phyloP scores from a whole-genome alignment of 2,888 invertebrate species.

The Podabrus alpinus region DNA sequence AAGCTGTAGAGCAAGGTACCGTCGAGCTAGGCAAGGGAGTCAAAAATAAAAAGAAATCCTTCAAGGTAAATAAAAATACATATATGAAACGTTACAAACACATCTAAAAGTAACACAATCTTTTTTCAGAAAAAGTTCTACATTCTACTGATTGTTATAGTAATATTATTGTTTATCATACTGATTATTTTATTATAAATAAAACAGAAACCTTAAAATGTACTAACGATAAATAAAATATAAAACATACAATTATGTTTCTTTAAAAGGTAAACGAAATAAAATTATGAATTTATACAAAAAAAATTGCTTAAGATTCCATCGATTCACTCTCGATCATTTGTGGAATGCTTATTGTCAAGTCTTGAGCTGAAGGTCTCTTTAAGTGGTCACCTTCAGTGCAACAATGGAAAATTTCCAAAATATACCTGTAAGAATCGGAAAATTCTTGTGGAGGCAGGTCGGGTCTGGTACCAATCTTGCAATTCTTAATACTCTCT shows the following conservation, averaged over 20 bases:
- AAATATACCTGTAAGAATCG: constrained; percentile 64
- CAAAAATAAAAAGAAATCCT: constrained; percentile 56
- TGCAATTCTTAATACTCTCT: constrained; percentile 14
- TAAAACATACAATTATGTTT: background rate
- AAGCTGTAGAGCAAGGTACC: constrained; percentile 63
- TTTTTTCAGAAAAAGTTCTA: constrained; percentile 56
- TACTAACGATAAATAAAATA: background rate
- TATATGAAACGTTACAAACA: background rate
- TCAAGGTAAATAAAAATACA: constrained; percentile 56
- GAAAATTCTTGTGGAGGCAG: constrained; percentile 67
- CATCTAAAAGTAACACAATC: constrained; percentile 3
- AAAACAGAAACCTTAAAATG: background rate
- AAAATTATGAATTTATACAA: background rate
- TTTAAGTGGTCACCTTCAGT: constrained; percentile 64
- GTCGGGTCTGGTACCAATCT: constrained; percentile 69
- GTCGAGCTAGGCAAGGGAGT: constrained; percentile 60
- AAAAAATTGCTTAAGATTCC: background rate
- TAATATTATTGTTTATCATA: constrained; percentile 49
- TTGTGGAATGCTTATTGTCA: constrained; percentile 56
- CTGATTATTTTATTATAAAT: constrained; percentile 43
- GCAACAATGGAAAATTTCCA: constrained; percentile 73
- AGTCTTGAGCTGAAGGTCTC: constrained; percentile 65
- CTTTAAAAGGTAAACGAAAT: background rate
- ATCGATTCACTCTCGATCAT: constrained; percentile 43
- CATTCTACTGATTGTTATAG: constrained; percentile 44